Evolutionary conservation across 2,888 invertebrate species (phyloP).

Genomic region (Microchrysa polita): DNA sequence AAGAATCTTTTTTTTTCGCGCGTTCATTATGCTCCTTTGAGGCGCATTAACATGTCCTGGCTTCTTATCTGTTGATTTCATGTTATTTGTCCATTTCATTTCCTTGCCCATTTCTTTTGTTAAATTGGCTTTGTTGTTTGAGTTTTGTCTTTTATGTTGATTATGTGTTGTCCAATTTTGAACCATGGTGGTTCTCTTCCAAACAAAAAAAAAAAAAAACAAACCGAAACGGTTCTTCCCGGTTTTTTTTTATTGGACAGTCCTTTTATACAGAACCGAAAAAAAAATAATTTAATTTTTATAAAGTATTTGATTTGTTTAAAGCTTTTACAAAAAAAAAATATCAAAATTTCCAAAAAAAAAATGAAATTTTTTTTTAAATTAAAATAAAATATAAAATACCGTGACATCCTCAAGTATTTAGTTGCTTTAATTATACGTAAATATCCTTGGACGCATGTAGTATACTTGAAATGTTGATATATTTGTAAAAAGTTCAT

Average conservation of each 20-base stretch:
- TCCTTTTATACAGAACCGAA: not conserved
- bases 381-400: not conserved
- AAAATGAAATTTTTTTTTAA: too few species aligned
- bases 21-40: conserved; percentile 20
- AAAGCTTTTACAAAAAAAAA: not conserved
- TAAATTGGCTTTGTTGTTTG: not conserved
- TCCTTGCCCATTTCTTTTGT: not conserved
- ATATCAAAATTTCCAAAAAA: not conserved
- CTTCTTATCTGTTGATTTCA: conserved; percentile 22
- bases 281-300: not conserved
- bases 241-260: too few species aligned
- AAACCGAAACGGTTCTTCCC: too few species aligned
- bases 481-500: conserved; percentile 34
- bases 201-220: too few species aligned
- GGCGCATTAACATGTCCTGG: not conserved
- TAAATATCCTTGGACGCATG: conserved; percentile 25
- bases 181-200: too few species aligned
- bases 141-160: not conserved
- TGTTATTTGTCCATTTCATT: not conserved
- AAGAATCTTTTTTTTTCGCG: not conserved
- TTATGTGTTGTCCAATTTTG: too few species aligned
- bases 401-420: conserved; percentile 7
- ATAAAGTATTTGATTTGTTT: not conserved
- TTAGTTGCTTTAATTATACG: conserved; percentile 19
- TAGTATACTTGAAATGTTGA: conserved; percentile 32